A percentile compares a stretch with the other conserved stretches of the same genome.
phyloP scores from a whole-genome alignment of 2,797 vertebrate genomes.

The Sebastes diploproa region DNA sequence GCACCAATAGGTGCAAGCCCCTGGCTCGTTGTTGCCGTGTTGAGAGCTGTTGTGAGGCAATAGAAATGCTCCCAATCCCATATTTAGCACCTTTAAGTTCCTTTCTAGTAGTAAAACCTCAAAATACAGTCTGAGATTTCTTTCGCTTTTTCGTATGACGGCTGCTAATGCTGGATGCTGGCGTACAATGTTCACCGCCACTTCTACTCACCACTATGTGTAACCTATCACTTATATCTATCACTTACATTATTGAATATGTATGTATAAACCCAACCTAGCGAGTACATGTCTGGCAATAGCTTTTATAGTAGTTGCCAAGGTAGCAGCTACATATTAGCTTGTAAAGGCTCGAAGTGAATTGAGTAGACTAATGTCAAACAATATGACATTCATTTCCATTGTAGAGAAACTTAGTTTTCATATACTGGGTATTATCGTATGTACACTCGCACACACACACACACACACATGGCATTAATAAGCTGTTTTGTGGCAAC shows the following conservation, averaged over 20 bases:
- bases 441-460: background rate
- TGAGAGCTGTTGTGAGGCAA: no score
- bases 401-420: background rate
- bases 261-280: background rate
- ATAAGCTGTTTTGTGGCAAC: conserved; percentile 18
- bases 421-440: background rate
- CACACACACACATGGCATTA: conserved; percentile 1
- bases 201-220: background rate
- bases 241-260: background rate
- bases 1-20: no score
- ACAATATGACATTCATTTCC: background rate
- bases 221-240: background rate
- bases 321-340: background rate
- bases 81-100: background rate
- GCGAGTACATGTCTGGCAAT: background rate
- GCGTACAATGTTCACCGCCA: background rate
- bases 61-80: no score
- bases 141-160: background rate
- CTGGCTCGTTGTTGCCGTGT: no score
- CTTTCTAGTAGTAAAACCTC: background rate
- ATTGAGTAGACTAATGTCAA: background rate
- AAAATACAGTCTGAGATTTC: background rate
- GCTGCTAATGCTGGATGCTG: background rate
- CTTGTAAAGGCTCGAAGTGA: background rate
- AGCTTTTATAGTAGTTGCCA: background rate